Percentiles rank a stretch among this genome's conserved stretches.
phyloP scores from a whole-genome alignment of 2,113 vertebrate genomes.

The Podiceps cristatus region DNA sequence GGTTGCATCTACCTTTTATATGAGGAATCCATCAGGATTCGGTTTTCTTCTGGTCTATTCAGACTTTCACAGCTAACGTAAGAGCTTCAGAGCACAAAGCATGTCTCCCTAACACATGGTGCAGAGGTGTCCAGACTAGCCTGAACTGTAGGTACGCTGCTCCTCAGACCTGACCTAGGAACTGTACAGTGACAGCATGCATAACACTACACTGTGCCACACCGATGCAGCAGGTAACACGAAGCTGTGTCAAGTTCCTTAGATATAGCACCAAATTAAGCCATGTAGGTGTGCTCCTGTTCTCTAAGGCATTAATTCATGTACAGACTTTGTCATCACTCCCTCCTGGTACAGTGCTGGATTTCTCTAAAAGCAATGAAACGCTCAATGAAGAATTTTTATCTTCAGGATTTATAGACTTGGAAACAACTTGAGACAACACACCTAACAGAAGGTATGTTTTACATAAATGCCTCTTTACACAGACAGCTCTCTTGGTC shows the following conservation, averaged over 20 bases:
- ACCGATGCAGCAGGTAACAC: accelerated
- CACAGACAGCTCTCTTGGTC: neutral
- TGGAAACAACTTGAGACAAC: neutral
- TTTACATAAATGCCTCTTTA: neutral
- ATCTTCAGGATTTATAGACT: neutral
- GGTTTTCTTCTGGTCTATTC: neutral
- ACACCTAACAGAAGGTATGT: no score
- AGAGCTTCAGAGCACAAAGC: neutral
- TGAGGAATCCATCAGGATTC: neutral
- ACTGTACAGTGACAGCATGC: neutral
- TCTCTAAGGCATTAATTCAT: neutral
- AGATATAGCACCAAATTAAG: neutral
- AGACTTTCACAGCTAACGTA: neutral
- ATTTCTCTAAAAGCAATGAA: neutral
- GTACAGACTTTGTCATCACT: neutral
- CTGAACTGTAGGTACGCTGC: neutral
- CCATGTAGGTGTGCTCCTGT: neutral
- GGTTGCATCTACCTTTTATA: neutral
- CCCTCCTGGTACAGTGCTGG: neutral
- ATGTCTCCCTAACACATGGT: neutral
- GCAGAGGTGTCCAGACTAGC: no score
- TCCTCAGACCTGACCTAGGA: neutral
- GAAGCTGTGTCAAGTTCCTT: neutral
- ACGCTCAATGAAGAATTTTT: neutral
- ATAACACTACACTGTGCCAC: neutral